Evolutionary conservation across 2,888 invertebrate genomes (phyloP), one percentile per base, ranked within the genome.

Genomic region (Lochmaea capreae): DNA sequence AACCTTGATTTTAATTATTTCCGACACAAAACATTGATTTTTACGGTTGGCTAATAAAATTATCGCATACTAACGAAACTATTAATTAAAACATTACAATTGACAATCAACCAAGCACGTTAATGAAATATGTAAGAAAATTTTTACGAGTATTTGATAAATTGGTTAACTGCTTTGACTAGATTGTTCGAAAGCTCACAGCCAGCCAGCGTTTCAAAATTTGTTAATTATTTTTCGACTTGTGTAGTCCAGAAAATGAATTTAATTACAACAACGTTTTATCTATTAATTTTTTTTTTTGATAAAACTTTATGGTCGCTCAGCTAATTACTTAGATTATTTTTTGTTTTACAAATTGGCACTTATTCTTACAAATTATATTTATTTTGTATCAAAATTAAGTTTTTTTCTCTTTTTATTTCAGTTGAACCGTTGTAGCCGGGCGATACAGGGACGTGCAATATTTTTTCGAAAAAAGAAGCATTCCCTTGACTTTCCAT

Each of bases 401-500:
- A 74, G 72, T 65, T 66, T 69, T 68, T 65, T 75, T 77, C 54
- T 77, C 63, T 76, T 72, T 73, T 77, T 68, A 61, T 81, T 81
- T 79, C 81, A 81, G 81, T 81, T 81, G 74, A 77, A 78, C 80
- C 78, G 76, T 82, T 79, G 78, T 80, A 78, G 79, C 80, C 79
- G 80, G 79, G 79, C 78, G 69, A 76, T 67, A 76, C 75, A 79
- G 78, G 80, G 81, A 79, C 81, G 82, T 82, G 82, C 82, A 82
- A 82, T 82, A 82, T 74, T 75, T 74, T 76, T 69, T 74, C 65
- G 69, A 76, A 73, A 77, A 69, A 75, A 78, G 79, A 79, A 81
- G 80, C 81, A 80, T 79, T 76, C 78, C 81, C 81, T 77, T 76
- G 78, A 80, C 65, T 78, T 78, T 79, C 77, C 79, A 77, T 76